Conservation (phyloP, 1,140 invertebrate genomes). For the Pantala flavescens region DNA sequence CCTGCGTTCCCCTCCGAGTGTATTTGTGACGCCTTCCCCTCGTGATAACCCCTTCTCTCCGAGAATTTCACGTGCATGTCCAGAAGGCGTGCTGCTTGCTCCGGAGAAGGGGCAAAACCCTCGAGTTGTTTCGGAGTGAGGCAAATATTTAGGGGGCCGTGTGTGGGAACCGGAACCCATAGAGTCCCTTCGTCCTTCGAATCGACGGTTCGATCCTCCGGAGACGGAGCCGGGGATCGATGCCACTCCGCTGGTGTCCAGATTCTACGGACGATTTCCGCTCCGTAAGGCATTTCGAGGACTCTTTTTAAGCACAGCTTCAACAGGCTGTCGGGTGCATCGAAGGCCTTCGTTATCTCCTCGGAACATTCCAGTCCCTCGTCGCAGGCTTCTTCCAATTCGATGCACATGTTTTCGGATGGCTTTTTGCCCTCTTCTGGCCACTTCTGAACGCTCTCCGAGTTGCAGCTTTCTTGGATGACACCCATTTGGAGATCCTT, state of each 20-base stretch:
- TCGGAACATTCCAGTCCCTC: slow-evolving; percentile 22
- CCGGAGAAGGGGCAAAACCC: slow-evolving; percentile 21
- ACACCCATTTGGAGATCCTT: too few species aligned
- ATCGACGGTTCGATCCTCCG: neutral
- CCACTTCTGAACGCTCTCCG: neutral
- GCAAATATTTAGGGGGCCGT: neutral
- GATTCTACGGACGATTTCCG: slow-evolving; percentile 51
- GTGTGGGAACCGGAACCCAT: neutral
- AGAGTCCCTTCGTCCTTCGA: neutral
- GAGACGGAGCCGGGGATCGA: neutral
- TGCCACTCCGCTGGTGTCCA: neutral
- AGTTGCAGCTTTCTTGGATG: too few species aligned
- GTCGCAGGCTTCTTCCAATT: slow-evolving; percentile 23
- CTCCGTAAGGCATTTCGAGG: slow-evolving; percentile 50
- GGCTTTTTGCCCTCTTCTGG: neutral
- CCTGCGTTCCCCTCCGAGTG: neutral
- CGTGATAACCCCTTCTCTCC: slow-evolving; percentile 47
- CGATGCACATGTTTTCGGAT: too few species aligned
- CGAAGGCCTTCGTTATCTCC: slow-evolving; percentile 14
- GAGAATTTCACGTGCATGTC: slow-evolving; percentile 57
- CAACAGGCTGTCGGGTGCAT: slow-evolving; percentile 30
- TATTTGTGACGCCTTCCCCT: slow-evolving; percentile 23
- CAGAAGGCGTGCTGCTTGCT: slow-evolving; percentile 46
- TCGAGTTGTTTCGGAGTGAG: neutral
- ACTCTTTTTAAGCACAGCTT: slow-evolving; percentile 52